phyloP scores from a whole-genome alignment of 2,888 invertebrate species.

The Drosophila putrida region DNA sequence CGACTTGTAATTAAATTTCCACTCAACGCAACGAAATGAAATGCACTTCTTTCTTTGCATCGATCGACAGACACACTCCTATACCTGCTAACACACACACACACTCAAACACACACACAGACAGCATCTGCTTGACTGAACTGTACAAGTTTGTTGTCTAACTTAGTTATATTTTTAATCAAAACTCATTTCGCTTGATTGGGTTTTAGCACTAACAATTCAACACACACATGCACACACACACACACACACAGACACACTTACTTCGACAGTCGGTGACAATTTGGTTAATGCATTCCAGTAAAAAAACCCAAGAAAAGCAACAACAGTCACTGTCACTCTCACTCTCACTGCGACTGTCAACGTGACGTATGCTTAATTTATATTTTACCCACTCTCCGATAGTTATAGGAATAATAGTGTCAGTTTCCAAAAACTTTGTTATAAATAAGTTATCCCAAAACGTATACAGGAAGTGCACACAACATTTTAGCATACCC shows the following conservation, averaged over 20 bases:
- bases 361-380: conserved; percentile 38
- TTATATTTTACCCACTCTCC: conserved; percentile 9
- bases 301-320: neutral
- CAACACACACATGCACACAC: conserved; percentile 3
- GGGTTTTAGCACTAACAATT: conserved; percentile 51
- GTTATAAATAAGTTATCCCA: neutral
- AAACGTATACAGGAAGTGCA: neutral
- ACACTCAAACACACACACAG: neutral
- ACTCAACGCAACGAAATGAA: conserved; percentile 3
- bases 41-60: conserved; percentile 5
- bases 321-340: conserved; percentile 15
- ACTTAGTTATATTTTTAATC: conserved; percentile 73
- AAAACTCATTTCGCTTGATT: conserved; percentile 73
- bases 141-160: conserved; percentile 41
- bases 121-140: conserved; percentile 23
- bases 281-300: conserved; percentile 43
- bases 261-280: neutral
- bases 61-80: conserved; percentile 15
- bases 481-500: neutral
- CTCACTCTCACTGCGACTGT: conserved; percentile 13
- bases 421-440: neutral
- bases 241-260: conserved; percentile 5
- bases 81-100: neutral
- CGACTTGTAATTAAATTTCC: conserved; percentile 44
- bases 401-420: neutral